phyloP scores from a whole-genome alignment of 2,888 invertebrate species.

The Conomelus anceps region DNA sequence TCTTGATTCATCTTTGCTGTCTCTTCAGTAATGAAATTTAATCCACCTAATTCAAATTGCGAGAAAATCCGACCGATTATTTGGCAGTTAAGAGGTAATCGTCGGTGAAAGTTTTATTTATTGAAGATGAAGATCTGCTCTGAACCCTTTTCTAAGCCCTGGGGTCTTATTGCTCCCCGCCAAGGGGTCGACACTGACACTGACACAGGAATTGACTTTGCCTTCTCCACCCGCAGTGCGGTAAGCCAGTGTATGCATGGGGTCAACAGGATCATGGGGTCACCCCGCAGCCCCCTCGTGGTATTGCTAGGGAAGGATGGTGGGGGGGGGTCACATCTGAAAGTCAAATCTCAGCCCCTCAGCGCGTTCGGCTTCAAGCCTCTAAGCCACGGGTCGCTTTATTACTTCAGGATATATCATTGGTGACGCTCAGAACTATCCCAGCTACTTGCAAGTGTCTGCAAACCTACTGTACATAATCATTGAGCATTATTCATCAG shows the following conservation, averaged over 20 bases:
- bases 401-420: background rate
- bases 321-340: background rate
- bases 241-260: background rate
- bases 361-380: no score
- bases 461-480: background rate
- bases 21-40: background rate
- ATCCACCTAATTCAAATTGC: background rate
- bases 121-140: background rate
- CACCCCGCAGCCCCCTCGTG: background rate
- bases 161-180: background rate
- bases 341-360: constrained; percentile 2
- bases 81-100: background rate
- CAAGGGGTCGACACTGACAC: no score
- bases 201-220: background rate
- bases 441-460: background rate
- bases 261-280: background rate
- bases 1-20: background rate
- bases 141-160: background rate
- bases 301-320: background rate
- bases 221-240: background rate
- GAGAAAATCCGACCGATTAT: background rate
- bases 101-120: background rate
- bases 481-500: background rate
- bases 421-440: background rate
- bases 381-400: background rate